Evolutionary conservation across 1,140 invertebrate genomes (phyloP).

Genomic region (Hyphantria cunea): DNA sequence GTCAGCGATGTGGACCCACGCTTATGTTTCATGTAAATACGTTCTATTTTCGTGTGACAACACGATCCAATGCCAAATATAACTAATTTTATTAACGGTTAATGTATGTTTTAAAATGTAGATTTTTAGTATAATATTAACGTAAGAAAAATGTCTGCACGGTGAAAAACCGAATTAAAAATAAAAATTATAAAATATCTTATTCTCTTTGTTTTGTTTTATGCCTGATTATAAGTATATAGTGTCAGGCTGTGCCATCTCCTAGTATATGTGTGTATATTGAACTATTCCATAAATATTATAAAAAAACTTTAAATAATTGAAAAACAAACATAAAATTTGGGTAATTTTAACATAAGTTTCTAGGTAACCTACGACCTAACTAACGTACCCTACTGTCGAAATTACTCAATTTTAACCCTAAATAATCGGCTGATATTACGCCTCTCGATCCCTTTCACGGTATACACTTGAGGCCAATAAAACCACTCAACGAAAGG

Average conservation of each 20-base stretch:
- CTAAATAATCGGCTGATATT: conserved; percentile 17
- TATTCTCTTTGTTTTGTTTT: conserved; percentile 20
- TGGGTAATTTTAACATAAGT: too few relatives aligned
- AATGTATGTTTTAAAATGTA: conserved; percentile 44
- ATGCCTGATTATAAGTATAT: conserved; percentile 18
- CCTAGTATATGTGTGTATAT: conserved; percentile 42
- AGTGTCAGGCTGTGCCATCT: conserved; percentile 46
- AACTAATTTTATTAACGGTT: conserved; percentile 37
- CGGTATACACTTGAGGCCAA: conserved; percentile 1
- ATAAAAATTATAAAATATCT: conserved; percentile 13
- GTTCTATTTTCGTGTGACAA: conserved; percentile 33
- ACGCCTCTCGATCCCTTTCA: conserved; percentile 14
- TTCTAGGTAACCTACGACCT: too few relatives aligned
- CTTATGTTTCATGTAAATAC: conserved; percentile 37
- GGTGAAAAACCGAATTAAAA: conserved; percentile 60
- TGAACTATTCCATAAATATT: conserved; percentile 31
- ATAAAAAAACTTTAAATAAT: conserved; percentile 14
- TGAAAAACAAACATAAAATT: too few relatives aligned
- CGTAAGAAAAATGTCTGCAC: conserved; percentile 46
- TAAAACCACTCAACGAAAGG: neutral
- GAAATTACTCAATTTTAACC: neutral
- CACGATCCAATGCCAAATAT: conserved; percentile 52
- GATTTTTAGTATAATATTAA: conserved; percentile 36
- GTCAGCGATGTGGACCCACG: conserved; percentile 30
- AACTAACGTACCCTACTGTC: neutral